These are phyloP conservation scores for Ceratoteleas bidentatus DNA, from an alignment of 1,140 invertebrate genomes.

Conservation along the genomic window DNA sequence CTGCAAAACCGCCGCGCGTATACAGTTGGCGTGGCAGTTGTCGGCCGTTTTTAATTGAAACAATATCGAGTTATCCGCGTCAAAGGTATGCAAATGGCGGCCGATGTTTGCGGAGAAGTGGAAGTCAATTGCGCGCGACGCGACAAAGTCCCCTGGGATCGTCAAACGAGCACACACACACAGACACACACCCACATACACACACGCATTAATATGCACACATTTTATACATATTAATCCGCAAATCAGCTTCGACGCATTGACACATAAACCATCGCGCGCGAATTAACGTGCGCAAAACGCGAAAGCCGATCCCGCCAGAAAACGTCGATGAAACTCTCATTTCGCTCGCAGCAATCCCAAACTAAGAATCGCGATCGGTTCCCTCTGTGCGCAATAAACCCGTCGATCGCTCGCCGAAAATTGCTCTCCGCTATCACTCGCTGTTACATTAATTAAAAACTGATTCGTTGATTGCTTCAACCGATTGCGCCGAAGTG, in stretches of 20 bases:
- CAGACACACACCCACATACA: not conserved
- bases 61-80: constrained; percentile 51
- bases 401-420: constrained; percentile 8
- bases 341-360: constrained; percentile 65
- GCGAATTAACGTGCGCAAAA: constrained; percentile 9
- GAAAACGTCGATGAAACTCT: constrained; percentile 67
- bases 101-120: constrained; percentile 20
- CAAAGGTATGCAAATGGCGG: constrained; percentile 59
- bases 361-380: constrained; percentile 70
- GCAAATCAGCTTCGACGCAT: constrained; percentile 19
- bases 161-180: constrained; percentile 20
- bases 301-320: constrained; percentile 3
- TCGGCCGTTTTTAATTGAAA: constrained; percentile 54
- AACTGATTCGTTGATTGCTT: constrained; percentile 22
- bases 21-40: constrained; percentile 18
- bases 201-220: too few species aligned
- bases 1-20: constrained; percentile 8
- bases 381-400: constrained; percentile 44
- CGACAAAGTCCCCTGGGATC: constrained; percentile 21
- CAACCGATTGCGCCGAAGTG: constrained; percentile 1
- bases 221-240: constrained; percentile 36
- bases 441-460: constrained; percentile 34
- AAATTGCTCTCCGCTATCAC: not conserved
- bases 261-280: constrained; percentile 41
- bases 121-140: constrained; percentile 48